Evolutionary conservation across 2,797 vertebrate genomes (phyloP).

Genomic region (Tragopan temminckii): DNA sequence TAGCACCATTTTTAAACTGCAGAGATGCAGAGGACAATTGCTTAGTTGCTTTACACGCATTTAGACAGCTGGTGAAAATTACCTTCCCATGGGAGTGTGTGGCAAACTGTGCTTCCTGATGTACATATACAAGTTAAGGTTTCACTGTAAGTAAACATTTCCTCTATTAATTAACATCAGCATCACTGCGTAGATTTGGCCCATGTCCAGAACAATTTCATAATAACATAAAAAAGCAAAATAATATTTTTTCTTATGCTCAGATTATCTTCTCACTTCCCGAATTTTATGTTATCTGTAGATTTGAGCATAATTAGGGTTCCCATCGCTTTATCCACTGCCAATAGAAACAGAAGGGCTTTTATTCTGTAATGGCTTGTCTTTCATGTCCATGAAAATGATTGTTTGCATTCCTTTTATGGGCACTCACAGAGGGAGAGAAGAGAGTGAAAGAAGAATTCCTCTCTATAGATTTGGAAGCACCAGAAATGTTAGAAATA

Average conservation of each 20-base stretch:
- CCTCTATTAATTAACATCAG: conserved; percentile 15
- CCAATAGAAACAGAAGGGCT: conserved; percentile 50
- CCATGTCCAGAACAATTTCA: not conserved
- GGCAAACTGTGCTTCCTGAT: not conserved
- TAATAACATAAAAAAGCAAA: not conserved
- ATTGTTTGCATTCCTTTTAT: conserved; percentile 8
- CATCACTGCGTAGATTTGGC: not conserved
- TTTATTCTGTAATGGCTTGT: conserved; percentile 51
- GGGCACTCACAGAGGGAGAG: not conserved
- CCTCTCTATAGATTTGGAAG: not conserved
- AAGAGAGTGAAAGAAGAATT: not conserved
- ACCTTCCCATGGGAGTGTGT: not conserved
- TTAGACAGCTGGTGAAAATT: not conserved
- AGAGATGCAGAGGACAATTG: not conserved
- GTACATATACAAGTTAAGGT: not conserved
- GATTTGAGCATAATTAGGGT: conserved; percentile 44
- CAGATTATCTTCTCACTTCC: conserved; percentile 33
- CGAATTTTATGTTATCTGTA: conserved; percentile 24
- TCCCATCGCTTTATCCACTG: conserved; percentile 3
- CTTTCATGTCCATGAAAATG: conserved; percentile 40
- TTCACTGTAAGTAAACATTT: not conserved
- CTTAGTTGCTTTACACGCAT: not conserved
- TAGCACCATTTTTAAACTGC: not conserved
- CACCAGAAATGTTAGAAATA: conserved; percentile 7
- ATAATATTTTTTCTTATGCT: not conserved